These are phyloP conservation scores for Dryobotodes eremita DNA, from an alignment of 2,888 invertebrate species.

Conservation along the genomic window DNA sequence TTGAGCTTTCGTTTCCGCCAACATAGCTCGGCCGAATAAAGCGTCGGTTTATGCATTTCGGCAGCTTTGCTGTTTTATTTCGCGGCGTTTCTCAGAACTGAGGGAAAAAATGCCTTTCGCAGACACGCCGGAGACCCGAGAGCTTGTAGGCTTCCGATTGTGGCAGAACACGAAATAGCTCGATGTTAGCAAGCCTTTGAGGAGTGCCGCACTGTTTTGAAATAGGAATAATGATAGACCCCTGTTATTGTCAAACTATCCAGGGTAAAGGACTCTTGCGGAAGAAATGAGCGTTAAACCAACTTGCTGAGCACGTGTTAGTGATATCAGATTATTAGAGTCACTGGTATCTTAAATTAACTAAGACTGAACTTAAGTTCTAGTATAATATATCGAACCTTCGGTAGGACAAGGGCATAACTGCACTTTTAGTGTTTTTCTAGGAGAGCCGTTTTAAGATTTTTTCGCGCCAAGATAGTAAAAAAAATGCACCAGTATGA, in stretches of 20 bases:
- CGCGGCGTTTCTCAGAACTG: slow-evolving; percentile 76
- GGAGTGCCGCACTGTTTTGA: slow-evolving; percentile 41
- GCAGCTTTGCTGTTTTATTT: slow-evolving; percentile 84
- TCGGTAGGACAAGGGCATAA: too few species aligned
- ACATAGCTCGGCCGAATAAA: slow-evolving; percentile 79
- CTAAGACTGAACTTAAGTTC: neutral
- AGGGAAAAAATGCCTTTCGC: slow-evolving; percentile 73
- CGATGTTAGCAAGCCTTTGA: slow-evolving; percentile 41
- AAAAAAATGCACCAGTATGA: too few species aligned
- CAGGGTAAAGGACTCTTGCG: too few species aligned
- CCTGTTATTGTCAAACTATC: neutral
- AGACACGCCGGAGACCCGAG: slow-evolving; percentile 56
- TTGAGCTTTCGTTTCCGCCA: slow-evolving; percentile 81
- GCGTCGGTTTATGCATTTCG: slow-evolving; percentile 87
- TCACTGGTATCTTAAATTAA: neutral
- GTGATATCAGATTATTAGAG: neutral
- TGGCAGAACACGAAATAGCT: slow-evolving; percentile 39
- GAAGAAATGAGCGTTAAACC: neutral
- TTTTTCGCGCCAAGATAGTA: too few species aligned
- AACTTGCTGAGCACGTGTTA: neutral
- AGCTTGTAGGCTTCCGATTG: slow-evolving; percentile 52
- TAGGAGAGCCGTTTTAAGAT: too few species aligned
- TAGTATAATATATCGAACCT: too few species aligned
- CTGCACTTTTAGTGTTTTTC: too few species aligned
- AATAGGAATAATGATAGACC: neutral